phyloP scores from a whole-genome alignment of 2,888 invertebrate species.

The Lagria hirta region DNA sequence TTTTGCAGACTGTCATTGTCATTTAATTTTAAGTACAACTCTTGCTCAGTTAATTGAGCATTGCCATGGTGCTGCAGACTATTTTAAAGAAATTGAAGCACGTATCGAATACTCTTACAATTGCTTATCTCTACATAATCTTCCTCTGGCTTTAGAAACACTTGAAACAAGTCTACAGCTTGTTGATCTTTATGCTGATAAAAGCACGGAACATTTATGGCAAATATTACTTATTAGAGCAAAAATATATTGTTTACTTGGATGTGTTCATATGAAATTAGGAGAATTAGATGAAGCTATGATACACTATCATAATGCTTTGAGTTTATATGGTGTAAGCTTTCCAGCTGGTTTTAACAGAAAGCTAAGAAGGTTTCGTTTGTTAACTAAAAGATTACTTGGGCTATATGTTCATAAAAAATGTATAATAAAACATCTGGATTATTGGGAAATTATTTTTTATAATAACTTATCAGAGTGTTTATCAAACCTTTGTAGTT shows the following conservation, averaged over 20 bases:
- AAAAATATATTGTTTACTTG: slow-evolving; percentile 54
- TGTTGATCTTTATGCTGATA: slow-evolving; percentile 18
- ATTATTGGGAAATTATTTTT: slow-evolving; percentile 51
- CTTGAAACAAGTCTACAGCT: too few species aligned
- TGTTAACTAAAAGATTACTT: too few species aligned
- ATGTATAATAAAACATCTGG: slow-evolving; percentile 36
- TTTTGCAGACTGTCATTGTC: slow-evolving; percentile 62
- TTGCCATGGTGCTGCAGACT: slow-evolving; percentile 60
- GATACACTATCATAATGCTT: slow-evolving; percentile 46
- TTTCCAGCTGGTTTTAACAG: slow-evolving; percentile 47
- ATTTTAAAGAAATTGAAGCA: slow-evolving; percentile 54
- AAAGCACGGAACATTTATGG: slow-evolving; percentile 46
- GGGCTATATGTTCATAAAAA: slow-evolving; percentile 43
- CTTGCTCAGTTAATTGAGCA: slow-evolving; percentile 64
- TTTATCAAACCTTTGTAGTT: slow-evolving; percentile 51
- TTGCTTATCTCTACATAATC: slow-evolving; percentile 59
- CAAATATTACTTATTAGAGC: slow-evolving; percentile 50
- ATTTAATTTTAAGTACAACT: slow-evolving; percentile 58
- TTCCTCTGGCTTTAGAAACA: slow-evolving; percentile 61
- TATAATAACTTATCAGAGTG: slow-evolving; percentile 55
- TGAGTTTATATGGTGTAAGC: slow-evolving; percentile 49
- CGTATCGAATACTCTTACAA: slow-evolving; percentile 62
- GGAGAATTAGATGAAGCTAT: slow-evolving; percentile 52
- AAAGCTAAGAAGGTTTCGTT: too few species aligned
- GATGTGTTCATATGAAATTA: slow-evolving; percentile 51